Percentiles rank a stretch among this genome's conserved stretches.
phyloP scores from a whole-genome alignment of 2,888 invertebrate genomes.

The Zygothrica quintamaculata region DNA sequence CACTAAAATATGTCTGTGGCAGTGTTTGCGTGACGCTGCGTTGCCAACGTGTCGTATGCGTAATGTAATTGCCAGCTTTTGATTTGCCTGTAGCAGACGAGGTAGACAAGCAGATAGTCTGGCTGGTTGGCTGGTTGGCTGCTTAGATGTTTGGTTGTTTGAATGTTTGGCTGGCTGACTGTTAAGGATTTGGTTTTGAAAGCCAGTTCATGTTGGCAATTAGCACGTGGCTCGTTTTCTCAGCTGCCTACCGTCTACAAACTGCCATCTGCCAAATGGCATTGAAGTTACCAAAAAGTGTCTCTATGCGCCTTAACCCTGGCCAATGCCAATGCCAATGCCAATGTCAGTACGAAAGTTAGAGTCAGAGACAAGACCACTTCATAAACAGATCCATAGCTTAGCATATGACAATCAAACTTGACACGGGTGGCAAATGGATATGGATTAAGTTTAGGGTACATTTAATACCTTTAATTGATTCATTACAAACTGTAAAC shows the following conservation, averaged over 20 bases:
- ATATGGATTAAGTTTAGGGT: neutral
- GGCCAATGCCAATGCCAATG: too few species aligned
- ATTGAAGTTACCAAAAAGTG: neutral
- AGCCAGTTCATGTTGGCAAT: conserved; percentile 58
- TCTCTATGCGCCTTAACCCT: neutral
- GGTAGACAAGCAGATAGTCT: neutral
- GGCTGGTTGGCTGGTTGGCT: conserved; percentile 1
- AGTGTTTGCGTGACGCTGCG: conserved; percentile 38
- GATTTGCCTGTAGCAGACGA: conserved; percentile 27
- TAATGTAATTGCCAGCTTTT: conserved; percentile 70
- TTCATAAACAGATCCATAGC: neutral
- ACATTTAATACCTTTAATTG: conserved; percentile 15
- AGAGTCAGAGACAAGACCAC: too few species aligned
- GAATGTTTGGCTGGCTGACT: conserved; percentile 3
- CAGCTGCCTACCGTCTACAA: neutral
- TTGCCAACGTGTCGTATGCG: conserved; percentile 65
- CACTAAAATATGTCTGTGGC: conserved; percentile 21
- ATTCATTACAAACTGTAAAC: conserved; percentile 12
- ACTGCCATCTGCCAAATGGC: conserved; percentile 1
- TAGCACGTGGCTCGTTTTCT: conserved; percentile 60
- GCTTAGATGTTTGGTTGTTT: conserved; percentile 1
- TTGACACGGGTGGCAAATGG: conserved; percentile 1
- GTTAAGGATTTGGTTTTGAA: conserved; percentile 22
- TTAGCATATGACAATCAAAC: conserved; percentile 14
- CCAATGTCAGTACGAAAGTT: neutral